Conservation (phyloP, 2,888 invertebrate genomes). For the Calliopum simillimum region DNA sequence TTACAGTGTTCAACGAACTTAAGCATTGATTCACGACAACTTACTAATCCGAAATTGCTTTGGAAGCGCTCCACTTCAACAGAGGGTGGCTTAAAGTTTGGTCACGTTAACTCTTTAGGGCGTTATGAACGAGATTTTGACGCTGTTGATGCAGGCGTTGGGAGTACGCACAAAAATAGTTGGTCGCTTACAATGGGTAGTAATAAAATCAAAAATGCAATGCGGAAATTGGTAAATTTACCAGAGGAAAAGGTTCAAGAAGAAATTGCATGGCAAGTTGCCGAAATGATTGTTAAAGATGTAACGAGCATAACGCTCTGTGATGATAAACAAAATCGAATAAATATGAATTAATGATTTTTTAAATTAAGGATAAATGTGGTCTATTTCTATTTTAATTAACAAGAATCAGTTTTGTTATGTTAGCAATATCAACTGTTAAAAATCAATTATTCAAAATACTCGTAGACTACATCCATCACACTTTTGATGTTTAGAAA, state of each 20-base stretch:
- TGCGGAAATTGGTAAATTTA: constrained; percentile 83
- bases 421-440: too few relatives aligned
- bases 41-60: constrained; percentile 88
- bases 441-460: too few relatives aligned
- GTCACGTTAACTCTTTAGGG: constrained; percentile 87
- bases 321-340: constrained; percentile 13
- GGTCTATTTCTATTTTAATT: too few relatives aligned
- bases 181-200: constrained; percentile 62
- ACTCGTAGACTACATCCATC: too few relatives aligned
- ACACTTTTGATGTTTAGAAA: too few relatives aligned
- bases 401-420: too few relatives aligned
- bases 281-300: constrained; percentile 96
- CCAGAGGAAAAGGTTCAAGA: constrained; percentile 91
- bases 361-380: too few relatives aligned
- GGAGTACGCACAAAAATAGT: constrained; percentile 49
- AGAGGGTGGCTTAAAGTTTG: constrained; percentile 75
- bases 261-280: constrained; percentile 97
- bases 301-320: constrained; percentile 83
- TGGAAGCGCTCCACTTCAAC: constrained; percentile 75
- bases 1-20: constrained; percentile 68
- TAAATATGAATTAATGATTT: too few relatives aligned
- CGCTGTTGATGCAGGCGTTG: constrained; percentile 51
- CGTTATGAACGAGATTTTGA: constrained; percentile 93
- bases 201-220: constrained; percentile 70
- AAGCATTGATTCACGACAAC: constrained; percentile 84